phyloP scores from a whole-genome alignment of 1,140 invertebrate genomes.

The Gonioctena quinquepunctata region DNA sequence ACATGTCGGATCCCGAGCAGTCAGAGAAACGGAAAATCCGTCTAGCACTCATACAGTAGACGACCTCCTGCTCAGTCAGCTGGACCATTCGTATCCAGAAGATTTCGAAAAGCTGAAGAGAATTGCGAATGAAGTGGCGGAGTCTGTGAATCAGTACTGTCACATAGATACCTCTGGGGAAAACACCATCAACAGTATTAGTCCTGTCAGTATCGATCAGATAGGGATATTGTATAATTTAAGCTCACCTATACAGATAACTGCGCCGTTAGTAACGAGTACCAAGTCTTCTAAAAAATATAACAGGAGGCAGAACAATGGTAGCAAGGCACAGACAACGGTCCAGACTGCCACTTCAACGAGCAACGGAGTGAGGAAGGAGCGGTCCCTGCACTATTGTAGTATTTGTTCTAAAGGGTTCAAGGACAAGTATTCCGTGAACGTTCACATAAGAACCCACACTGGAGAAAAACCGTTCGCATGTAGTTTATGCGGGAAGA shows the following conservation, averaged over 20 bases:
- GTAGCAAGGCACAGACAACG: slow-evolving; percentile 48
- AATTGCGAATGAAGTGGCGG: slow-evolving; percentile 74
- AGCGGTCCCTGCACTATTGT: slow-evolving; percentile 86
- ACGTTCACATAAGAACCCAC: slow-evolving; percentile 88
- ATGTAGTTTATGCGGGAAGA: slow-evolving; percentile 86
- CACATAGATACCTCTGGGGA: slow-evolving; percentile 63
- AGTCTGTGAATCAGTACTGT: slow-evolving; percentile 72
- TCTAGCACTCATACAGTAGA: slow-evolving; percentile 69
- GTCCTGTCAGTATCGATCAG: slow-evolving; percentile 56
- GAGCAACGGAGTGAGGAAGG: slow-evolving; percentile 70
- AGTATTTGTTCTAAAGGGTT: slow-evolving; percentile 91
- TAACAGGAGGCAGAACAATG: slow-evolving; percentile 57
- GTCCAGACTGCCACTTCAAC: slow-evolving; percentile 56
- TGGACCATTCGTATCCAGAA: slow-evolving; percentile 70
- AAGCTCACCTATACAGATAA: slow-evolving; percentile 46
- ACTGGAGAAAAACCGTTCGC: slow-evolving; percentile 90
- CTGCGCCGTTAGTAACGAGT: slow-evolving; percentile 59
- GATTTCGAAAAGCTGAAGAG: slow-evolving; percentile 76
- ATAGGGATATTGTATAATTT: slow-evolving; percentile 52
- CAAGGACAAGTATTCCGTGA: slow-evolving; percentile 92
- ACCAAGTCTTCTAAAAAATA: slow-evolving; percentile 60
- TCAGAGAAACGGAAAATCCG: slow-evolving; percentile 58
- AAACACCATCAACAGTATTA: slow-evolving; percentile 59
- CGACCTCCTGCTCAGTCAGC: slow-evolving; percentile 70
- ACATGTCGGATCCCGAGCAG: slow-evolving; percentile 51